Percentiles rank a stretch among this genome's conserved stretches.
phyloP scores from a whole-genome alignment of 2,113 vertebrate species.

The Plestiodon gilberti region DNA sequence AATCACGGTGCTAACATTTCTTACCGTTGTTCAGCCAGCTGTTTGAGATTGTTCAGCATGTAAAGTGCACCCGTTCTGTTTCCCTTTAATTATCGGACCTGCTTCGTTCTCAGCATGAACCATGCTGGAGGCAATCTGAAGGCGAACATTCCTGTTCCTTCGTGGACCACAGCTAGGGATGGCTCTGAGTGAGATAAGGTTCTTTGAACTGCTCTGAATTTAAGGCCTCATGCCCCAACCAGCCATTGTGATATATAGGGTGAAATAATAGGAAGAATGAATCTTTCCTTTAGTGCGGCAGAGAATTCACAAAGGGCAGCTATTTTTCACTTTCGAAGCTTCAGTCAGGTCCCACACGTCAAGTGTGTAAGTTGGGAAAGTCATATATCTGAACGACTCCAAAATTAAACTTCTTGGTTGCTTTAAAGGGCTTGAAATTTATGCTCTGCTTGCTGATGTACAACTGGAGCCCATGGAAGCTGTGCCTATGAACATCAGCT shows the following conservation, averaged over 20 bases:
- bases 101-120: background rate
- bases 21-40: background rate
- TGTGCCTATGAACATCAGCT: background rate
- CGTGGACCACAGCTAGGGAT: background rate
- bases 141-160: background rate
- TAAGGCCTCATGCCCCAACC: background rate
- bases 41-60: background rate
- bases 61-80: slow-evolving; percentile 2
- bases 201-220: background rate
- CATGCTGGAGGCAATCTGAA: background rate
- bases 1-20: background rate
- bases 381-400: background rate
- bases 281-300: background rate
- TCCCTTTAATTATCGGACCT: background rate
- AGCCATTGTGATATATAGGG: background rate
- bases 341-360: background rate
- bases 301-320: background rate
- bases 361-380: background rate
- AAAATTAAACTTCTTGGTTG: slow-evolving; percentile 1
- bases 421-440: background rate
- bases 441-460: background rate
- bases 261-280: slow-evolving; percentile 18
- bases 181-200: background rate
- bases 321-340: background rate
- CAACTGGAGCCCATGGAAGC: background rate